These are phyloP conservation scores for Ophion costatus DNA, from an alignment of 2,888 invertebrate genomes.

Conservation along the genomic window DNA sequence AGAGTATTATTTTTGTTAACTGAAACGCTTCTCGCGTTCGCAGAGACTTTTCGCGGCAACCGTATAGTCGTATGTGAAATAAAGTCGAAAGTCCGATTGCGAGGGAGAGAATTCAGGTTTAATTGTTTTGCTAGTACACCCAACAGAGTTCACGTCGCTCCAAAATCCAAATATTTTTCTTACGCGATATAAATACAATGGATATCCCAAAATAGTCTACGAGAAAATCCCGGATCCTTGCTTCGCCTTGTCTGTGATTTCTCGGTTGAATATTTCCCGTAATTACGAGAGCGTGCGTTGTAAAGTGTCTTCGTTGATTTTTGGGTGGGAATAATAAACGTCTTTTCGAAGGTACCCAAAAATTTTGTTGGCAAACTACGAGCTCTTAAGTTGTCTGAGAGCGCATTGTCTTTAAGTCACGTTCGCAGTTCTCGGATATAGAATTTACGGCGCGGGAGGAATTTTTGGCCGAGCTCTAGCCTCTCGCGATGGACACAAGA, in stretches of 20 bases:
- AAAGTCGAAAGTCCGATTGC: conserved; percentile 21
- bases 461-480: conserved; percentile 43
- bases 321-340: background rate
- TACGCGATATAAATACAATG: conserved; percentile 58
- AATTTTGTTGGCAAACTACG: conserved; percentile 40
- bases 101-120: conserved; percentile 10
- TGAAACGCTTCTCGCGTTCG: background rate
- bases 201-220: conserved; percentile 34
- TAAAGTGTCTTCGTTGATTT: background rate
- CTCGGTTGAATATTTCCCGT: background rate
- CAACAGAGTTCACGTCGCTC: conserved; percentile 42
- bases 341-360: conserved; percentile 7
- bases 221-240: conserved; percentile 8
- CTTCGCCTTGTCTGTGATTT: conserved; percentile 6
- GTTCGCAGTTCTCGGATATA: conserved; percentile 39
- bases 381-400: conserved; percentile 14
- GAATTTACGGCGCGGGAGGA: conserved; percentile 48
- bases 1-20: background rate
- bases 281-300: background rate
- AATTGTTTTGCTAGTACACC: conserved; percentile 54
- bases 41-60: background rate
- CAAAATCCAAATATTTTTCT: conserved; percentile 51
- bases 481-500: background rate
- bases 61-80: background rate
- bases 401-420: conserved; percentile 31